Evolutionary conservation across 2,113 vertebrate species (phyloP).

Genomic region (Raja brachyura): DNA sequence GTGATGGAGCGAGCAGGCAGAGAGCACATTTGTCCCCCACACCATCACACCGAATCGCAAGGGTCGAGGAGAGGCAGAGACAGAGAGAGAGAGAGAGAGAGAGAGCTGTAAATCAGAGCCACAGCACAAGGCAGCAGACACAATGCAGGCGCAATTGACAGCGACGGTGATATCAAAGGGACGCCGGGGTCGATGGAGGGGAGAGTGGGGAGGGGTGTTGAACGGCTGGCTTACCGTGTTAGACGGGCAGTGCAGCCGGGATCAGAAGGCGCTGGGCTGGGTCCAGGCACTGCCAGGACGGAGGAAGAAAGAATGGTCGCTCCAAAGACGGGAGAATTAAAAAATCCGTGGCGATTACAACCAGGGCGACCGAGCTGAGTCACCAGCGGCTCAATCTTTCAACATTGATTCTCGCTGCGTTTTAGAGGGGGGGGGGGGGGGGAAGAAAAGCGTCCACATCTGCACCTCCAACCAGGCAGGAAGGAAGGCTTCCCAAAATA

Average conservation of each 20-base stretch:
- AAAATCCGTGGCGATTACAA: conserved; percentile 21
- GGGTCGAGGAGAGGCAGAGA: background rate
- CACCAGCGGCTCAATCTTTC: conserved; percentile 35
- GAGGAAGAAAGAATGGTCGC: background rate
- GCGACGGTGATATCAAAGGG: background rate
- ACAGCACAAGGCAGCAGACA: background rate
- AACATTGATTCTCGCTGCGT: conserved; percentile 31
- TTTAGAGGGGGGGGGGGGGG: no score
- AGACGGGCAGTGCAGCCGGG: background rate
- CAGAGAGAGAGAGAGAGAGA: no score
- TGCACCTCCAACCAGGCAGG: background rate
- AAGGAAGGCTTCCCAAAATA: conserved; percentile 19
- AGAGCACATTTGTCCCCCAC: background rate
- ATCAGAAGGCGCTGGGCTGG: background rate
- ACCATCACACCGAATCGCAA: background rate
- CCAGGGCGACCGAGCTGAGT: conserved; percentile 7
- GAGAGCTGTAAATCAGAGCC: background rate
- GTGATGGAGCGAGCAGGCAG: conserved; percentile 9
- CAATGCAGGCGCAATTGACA: background rate
- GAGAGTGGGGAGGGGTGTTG: no score
- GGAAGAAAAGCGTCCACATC: background rate
- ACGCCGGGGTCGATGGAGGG: background rate
- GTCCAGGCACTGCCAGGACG: background rate
- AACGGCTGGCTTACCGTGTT: background rate
- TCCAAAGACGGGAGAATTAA: background rate